Base-by-base conservation (phyloP, 2,888 invertebrate species). In the Drosophila stalkeri region DNA sequence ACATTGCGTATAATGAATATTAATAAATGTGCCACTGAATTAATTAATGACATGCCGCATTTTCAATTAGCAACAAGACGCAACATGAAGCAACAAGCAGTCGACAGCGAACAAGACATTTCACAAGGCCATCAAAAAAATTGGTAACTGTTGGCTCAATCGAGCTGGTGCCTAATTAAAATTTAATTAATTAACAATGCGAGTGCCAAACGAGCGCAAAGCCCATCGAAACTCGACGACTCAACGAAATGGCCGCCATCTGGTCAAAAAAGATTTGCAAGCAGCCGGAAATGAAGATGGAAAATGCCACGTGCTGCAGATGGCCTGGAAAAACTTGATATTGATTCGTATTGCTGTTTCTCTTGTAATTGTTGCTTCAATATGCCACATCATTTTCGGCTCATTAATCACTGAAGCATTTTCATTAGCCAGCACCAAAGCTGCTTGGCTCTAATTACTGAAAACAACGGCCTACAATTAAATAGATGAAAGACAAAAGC, bases 311-410 rank as follows among this genome's bases (percentile, higher is more conserved):
- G 67, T 66, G 76, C 64, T 68, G 20, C 64, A 82, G 83, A 88
- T 88, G 72, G 83, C 84, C 64, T 41, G 18, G 18, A 47, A 20
- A 12, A 47, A 52, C 63, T 27, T 56, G 55, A 39, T 80, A 80
- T 80, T 75, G 80, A 80, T 77, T 72, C 52, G 47, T 39, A 46
- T 14, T 33, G 61, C 49, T 59, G 64, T 37, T 62, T 56, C 68
- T 64, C 69, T 62, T 74, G 75, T 77, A 85, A 79, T 82, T 82
- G 82, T 66, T 84, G 75, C 80, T 73, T 18, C 84, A 84, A 86
- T 85, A 59, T 85, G 86, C 85, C 89, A 80, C 86, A 85, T 89
- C 84, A 85, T 89, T 89, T 85, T 85, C 89, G 87, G 66, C 87
- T 81, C 89, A 85, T 85, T 85, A 85, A 85, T 85, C 87, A 89